These are phyloP conservation scores for Leucozona laternaria DNA, from an alignment of 2,888 invertebrate species.

Conservation along the genomic window DNA sequence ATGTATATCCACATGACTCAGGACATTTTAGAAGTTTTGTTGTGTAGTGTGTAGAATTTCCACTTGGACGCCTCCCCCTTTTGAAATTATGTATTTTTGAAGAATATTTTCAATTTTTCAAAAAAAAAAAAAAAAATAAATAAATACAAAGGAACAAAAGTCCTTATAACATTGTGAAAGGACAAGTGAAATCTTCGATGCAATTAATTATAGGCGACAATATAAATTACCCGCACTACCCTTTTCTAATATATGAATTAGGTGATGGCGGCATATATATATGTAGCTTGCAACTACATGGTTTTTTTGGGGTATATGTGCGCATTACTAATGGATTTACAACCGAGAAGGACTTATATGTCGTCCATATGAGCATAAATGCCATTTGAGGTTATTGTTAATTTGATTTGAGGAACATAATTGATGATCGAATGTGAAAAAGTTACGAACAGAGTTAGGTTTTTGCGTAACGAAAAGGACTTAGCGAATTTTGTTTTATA, in stretches of 20 bases:
- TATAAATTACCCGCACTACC: conserved; percentile 69
- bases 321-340: conserved; percentile 43
- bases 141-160: not conserved
- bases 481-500: not conserved
- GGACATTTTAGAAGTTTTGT: conserved; percentile 47
- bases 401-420: conserved; percentile 66
- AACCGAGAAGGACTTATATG: conserved; percentile 38
- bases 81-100: conserved; percentile 40
- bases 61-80: conserved; percentile 70
- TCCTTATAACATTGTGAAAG: conserved; percentile 28
- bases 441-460: conserved; percentile 16
- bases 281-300: no score
- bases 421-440: conserved; percentile 63
- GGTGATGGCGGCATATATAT: conserved; percentile 14
- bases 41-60: conserved; percentile 55
- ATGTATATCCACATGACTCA: conserved; percentile 52
- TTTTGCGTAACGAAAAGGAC: conserved; percentile 27
- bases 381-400: conserved; percentile 66
- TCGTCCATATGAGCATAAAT: conserved; percentile 22
- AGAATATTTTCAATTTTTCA: conserved; percentile 61
- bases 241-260: conserved; percentile 31
- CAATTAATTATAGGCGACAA: conserved; percentile 74
- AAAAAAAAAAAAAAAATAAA: conserved; percentile 1
- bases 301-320: conserved; percentile 29
- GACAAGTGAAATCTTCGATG: conserved; percentile 66